These are phyloP conservation scores for Elanoides forficatus DNA, from an alignment of 2,113 vertebrate genomes.

Conservation along the genomic window DNA sequence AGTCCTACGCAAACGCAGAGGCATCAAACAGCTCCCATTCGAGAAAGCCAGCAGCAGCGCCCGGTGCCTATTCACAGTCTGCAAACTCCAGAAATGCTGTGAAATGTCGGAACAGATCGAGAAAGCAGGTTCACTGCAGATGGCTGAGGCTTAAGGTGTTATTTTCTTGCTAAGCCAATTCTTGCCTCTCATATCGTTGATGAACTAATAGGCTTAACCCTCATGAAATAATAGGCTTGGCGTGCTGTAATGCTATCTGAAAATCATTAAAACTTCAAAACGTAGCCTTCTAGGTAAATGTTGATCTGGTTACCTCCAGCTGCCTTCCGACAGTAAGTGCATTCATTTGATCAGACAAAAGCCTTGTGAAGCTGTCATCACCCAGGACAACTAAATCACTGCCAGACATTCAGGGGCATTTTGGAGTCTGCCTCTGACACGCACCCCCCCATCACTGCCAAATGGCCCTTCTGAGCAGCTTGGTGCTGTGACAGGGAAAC, in stretches of 20 bases:
- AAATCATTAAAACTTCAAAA: neutral
- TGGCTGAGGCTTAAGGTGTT: neutral
- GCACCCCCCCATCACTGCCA: neutral
- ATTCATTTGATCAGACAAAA: neutral
- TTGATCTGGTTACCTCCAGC: neutral
- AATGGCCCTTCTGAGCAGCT: neutral
- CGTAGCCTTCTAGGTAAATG: neutral
- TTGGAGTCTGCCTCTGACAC: neutral
- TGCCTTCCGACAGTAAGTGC: neutral
- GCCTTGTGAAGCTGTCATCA: neutral
- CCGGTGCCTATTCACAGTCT: neutral
- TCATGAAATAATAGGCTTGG: neutral
- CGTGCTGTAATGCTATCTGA: neutral
- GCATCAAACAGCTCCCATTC: rapidly evolving
- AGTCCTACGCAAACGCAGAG: rapidly evolving
- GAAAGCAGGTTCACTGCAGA: neutral
- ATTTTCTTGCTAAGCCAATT: neutral
- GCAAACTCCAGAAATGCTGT: neutral
- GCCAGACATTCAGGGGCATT: neutral
- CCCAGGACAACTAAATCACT: neutral
- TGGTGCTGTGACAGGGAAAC: neutral
- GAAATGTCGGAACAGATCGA: neutral
- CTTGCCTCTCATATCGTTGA: neutral
- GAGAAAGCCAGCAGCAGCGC: neutral
- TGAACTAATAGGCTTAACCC: neutral